A percentile compares a stretch with the other conserved stretches of the same genome.
Evolutionary conservation across 2,113 vertebrate genomes (phyloP).

Genomic region (Cranoglanis bouderius): DNA sequence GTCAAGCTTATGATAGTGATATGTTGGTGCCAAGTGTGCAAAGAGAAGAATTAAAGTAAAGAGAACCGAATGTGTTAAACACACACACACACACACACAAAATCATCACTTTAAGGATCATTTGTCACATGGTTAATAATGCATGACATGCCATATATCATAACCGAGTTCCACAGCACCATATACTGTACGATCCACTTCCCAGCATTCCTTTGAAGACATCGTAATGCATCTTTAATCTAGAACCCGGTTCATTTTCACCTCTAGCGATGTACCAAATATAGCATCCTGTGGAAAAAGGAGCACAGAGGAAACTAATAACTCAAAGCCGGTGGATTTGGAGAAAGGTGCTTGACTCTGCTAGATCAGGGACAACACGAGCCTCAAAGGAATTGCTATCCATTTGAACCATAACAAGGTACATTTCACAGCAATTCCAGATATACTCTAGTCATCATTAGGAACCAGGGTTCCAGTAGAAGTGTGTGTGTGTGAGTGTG

Average conservation of each 20-base stretch:
- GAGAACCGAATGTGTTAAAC: background rate
- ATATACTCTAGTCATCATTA: conserved; percentile 13
- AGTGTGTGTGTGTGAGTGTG: background rate
- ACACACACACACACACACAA: background rate
- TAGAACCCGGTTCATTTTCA: background rate
- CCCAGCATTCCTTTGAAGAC: conserved; percentile 20
- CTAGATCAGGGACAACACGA: background rate
- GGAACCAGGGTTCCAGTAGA: background rate
- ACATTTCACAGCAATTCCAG: conserved; percentile 48
- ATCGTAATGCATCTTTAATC: conserved; percentile 29
- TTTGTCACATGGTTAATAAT: conserved; percentile 2
- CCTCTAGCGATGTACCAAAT: conserved; percentile 22
- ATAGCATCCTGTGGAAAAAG: conserved; percentile 10
- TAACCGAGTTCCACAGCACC: background rate
- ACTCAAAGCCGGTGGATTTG: background rate
- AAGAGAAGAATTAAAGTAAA: background rate
- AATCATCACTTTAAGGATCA: background rate
- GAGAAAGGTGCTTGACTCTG: background rate
- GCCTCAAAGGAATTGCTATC: conserved; percentile 18
- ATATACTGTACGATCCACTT: background rate
- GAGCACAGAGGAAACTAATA: conserved; percentile 4
- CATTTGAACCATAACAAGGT: conserved; percentile 47
- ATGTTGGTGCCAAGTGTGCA: background rate
- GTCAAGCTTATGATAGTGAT: too few relatives aligned
- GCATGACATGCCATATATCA: background rate